A percentile compares a stretch with the other conserved stretches of the same genome.
phyloP scores from a whole-genome alignment of 2,888 invertebrate genomes.

The Alviniconcha strummeri region DNA sequence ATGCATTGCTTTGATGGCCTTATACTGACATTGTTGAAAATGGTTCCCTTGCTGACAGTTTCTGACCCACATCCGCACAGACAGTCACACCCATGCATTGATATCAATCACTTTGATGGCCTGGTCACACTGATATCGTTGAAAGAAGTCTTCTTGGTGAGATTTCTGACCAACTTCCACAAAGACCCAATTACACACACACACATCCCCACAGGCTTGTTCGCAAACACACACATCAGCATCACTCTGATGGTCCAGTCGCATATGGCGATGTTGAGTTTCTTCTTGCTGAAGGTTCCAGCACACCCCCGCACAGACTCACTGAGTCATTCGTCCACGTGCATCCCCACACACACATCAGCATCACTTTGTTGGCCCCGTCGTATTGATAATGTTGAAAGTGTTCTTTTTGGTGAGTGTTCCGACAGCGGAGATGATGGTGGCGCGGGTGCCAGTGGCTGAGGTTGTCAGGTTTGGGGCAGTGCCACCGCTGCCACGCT shows the following conservation, averaged over 20 bases:
- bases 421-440: constrained; percentile 94
- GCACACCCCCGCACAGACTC: constrained; percentile 74
- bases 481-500: constrained; percentile 67
- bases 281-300: constrained; percentile 83
- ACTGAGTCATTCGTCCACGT: neutral
- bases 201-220: neutral
- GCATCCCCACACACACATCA: neutral
- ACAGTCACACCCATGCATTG: neutral
- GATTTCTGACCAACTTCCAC: neutral
- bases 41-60: too few relatives aligned
- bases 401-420: constrained; percentile 79
- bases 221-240: neutral
- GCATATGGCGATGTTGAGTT: constrained; percentile 26
- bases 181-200: neutral
- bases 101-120: neutral
- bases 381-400: constrained; percentile 15
- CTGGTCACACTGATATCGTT: neutral
- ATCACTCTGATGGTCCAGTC: neutral
- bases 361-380: neutral
- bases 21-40: too few relatives aligned
- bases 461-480: constrained; percentile 78
- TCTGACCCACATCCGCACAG: neutral
- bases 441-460: constrained; percentile 91
- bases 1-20: too few relatives aligned
- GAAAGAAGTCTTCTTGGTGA: neutral